Evolutionary conservation across 2,113 vertebrate species (phyloP), one percentile per base, ranked within the genome.

Genomic region (Muscicapa adusta): DNA sequence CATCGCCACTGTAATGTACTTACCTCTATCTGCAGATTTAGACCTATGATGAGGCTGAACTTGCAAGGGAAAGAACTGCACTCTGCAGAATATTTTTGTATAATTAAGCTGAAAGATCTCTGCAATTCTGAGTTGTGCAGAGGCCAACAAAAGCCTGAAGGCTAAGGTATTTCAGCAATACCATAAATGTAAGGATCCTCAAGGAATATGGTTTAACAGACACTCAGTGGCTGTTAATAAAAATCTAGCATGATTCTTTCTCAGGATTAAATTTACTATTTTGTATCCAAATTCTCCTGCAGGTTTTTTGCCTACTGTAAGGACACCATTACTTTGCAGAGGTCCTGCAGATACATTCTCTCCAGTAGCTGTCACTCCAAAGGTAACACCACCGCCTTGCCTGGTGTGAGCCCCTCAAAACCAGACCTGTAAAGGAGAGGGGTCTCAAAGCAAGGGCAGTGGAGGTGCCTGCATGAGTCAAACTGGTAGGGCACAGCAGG

Each of bases 101-200:
- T 94, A 98, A 97, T 94, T 96, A 97, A 95, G 84, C 82, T 95
- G 93, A 96, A 97, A 94, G 28, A 74, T 67, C 73, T 96, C 74
- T 63, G 40, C 82, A 42, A 34, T 91, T 94, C 93, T 93, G 71
- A 95, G 50, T 60, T 91, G 65, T 3, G 6, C 36, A 85, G 86
- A 73, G 48, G 14, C 67, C n/a, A 81, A 60, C 25, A 63, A 68
- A 89, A 91, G 4, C 63, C 82, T 87, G 70, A 72, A 95, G 63
- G 65, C 78, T 91, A 95, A 76, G 33, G 33, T 47, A 67, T 96
- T 96, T 92, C 90, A 95, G 13, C 22, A 47, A 13, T 10, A 7
- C 34, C 43, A 68, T 33, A 74, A 67, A 54, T 40, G 8, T 29
- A 61, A 51, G 29, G 6, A 68, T 62, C 19, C 20, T 29, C 29